Evolutionary conservation across 2,113 vertebrate genomes (phyloP), one percentile per base, ranked within the genome.

Genomic region (Antechinus stuartii): DNA sequence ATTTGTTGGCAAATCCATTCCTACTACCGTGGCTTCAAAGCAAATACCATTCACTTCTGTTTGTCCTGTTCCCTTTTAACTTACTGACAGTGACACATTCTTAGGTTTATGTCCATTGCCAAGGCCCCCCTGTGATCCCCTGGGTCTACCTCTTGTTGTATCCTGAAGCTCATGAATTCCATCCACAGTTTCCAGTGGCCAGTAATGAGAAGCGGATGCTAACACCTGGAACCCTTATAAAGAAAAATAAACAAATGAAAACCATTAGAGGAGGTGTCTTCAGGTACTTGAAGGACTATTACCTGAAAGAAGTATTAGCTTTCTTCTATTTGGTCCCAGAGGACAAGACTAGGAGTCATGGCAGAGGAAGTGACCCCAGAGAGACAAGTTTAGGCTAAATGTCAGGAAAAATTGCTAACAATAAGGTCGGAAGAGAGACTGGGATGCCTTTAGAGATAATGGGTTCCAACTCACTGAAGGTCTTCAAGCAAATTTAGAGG

Each of bases 191-290:
- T 99, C 99, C 96, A 99, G 47, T 0, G 99, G 99, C 99, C 99
- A 99, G 94, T 99, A 99, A 96, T 99, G 99, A 90, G 99, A 99
- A 90, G 99, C 99, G 0, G 99, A 99, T 10, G 98, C 99, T 61
- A 99, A 97, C 97, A 99, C 99, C 96, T 98, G 98, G 97, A 99
- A 99, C 90, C 99, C 99, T 99, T 97, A 35, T 91, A 97, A 98
- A 91, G 90, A 96, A 98, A 97, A 42, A 97, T 76, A 93, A 54
- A 95, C 0, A 50, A 25, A 30, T 7, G 0, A 22, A 49, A 26
- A 22, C 19, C 0, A 2, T 47, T 1, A 2, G 54, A 30, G 23
- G 25, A 47, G 24, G 24, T 26, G 10, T 50, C 49, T 84, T 84
- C 6, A 42, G 5, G 16, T 76, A 84, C 19, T 2, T 84, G n/a